Evolutionary conservation across 2,888 invertebrate genomes (phyloP).

Genomic region (Selenia dentaria): DNA sequence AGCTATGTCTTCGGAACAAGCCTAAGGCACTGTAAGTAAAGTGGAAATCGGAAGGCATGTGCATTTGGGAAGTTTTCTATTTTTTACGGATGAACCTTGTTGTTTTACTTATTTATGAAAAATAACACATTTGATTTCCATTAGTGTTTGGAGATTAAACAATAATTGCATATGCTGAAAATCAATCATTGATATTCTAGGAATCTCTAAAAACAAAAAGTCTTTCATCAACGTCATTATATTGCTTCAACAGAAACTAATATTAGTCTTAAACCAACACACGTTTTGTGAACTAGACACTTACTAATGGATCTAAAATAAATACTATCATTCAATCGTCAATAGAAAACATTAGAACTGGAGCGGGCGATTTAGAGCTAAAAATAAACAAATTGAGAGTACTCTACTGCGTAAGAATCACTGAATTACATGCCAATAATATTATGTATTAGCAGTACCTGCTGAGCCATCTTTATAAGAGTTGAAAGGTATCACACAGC

Average conservation of each 20-base stretch:
- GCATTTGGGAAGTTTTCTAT: too few relatives aligned
- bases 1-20: too few relatives aligned
- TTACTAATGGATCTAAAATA: constrained; percentile 21
- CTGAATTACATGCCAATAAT: constrained; percentile 2
- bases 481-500: too few relatives aligned
- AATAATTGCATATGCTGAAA: background rate
- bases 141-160: too few relatives aligned
- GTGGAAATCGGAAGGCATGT: too few relatives aligned
- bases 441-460: too few relatives aligned
- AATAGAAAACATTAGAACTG: constrained; percentile 19
- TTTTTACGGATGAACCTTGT: too few relatives aligned
- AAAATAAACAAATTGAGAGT: constrained; percentile 16
- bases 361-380: constrained; percentile 8
- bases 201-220: background rate
- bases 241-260: background rate
- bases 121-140: too few relatives aligned
- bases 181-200: background rate
- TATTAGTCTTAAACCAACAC: constrained; percentile 1
- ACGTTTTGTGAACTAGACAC: constrained; percentile 11
- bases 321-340: constrained; percentile 25
- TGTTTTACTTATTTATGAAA: too few relatives aligned
- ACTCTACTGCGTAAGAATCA: constrained; percentile 6
- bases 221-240: background rate
- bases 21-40: too few relatives aligned
- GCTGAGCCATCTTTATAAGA: too few relatives aligned